Percentiles rank a stretch among this genome's conserved stretches.
phyloP scores from a whole-genome alignment of 2,888 invertebrate genomes.

The Drosophila vallismaia region DNA sequence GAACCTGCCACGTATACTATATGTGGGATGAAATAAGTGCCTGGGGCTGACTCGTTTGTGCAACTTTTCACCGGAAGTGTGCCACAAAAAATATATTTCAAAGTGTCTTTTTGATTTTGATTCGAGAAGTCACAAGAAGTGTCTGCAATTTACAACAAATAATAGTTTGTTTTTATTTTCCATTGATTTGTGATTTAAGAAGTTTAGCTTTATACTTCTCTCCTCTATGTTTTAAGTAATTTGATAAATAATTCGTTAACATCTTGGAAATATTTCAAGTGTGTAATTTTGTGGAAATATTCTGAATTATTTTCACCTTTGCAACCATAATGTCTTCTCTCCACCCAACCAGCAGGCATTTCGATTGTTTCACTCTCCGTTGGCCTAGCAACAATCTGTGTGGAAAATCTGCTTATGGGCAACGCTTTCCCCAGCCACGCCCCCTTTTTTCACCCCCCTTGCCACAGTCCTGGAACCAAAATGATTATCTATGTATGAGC shows the following conservation, averaged over 20 bases:
- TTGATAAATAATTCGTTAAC: background rate
- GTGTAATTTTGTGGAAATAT: constrained; percentile 3
- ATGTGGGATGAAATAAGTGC: background rate
- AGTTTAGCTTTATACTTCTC: too few relatives aligned
- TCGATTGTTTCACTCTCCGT: constrained; percentile 8
- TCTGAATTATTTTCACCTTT: constrained; percentile 7
- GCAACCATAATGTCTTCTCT: background rate
- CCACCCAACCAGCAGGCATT: background rate
- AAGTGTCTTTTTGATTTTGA: background rate
- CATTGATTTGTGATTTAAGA: too few relatives aligned
- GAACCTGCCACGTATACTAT: constrained; percentile 1
- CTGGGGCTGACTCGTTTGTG: constrained; percentile 3
- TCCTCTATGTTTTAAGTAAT: background rate
- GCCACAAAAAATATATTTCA: constrained; percentile 2
- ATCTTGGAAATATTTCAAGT: background rate
- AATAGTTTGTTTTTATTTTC: background rate
- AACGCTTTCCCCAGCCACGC: background rate
- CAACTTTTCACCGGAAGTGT: constrained; percentile 21
- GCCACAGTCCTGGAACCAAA: constrained; percentile 17
- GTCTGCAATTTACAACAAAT: background rate
- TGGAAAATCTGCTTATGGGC: constrained; percentile 20
- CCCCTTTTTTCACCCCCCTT: constrained; percentile 9
- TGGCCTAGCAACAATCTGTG: constrained; percentile 21
- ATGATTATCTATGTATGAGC: constrained; percentile 70
- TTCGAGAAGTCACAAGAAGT: background rate